Conservation (phyloP, 1,140 invertebrate species). For the Nylanderia fulva region DNA sequence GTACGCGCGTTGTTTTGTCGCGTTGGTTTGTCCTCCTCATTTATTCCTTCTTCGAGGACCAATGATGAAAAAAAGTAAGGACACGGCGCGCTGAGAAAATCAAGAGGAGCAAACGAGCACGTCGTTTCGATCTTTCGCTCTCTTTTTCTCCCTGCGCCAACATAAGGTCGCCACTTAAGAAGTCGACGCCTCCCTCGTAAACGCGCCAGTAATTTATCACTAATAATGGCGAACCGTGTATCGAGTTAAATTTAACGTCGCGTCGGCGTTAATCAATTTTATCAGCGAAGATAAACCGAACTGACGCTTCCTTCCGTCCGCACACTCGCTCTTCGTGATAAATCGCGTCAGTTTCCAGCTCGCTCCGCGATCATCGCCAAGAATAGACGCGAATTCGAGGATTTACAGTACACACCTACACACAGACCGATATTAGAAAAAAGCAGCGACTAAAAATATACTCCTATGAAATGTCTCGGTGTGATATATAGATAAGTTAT, state of each 20-base stretch:
- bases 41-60: conserved; percentile 70
- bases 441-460: not conserved
- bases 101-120: conserved; percentile 24
- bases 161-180: conserved; percentile 56
- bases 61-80: conserved; percentile 57
- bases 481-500: not conserved
- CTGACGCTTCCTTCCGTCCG: conserved; percentile 79
- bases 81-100: conserved; percentile 23
- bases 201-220: conserved; percentile 77
- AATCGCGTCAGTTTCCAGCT: conserved; percentile 70
- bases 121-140: conserved; percentile 12
- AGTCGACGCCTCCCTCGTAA: conserved; percentile 54
- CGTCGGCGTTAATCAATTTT: conserved; percentile 82
- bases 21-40: conserved; percentile 64
- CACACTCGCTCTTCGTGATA: conserved; percentile 69
- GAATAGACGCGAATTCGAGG: conserved; percentile 31
- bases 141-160: not conserved
- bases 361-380: conserved; percentile 37
- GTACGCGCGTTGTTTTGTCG: conserved; percentile 74
- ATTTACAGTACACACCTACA: not conserved
- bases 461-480: not conserved
- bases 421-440: not conserved
- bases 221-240: conserved; percentile 78
- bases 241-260: conserved; percentile 78
- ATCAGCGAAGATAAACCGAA: conserved; percentile 80